Percentiles rank a stretch among this genome's conserved stretches.
phyloP scores from a whole-genome alignment of 2,113 vertebrate genomes.

The Phrynocephalus versicolor region DNA sequence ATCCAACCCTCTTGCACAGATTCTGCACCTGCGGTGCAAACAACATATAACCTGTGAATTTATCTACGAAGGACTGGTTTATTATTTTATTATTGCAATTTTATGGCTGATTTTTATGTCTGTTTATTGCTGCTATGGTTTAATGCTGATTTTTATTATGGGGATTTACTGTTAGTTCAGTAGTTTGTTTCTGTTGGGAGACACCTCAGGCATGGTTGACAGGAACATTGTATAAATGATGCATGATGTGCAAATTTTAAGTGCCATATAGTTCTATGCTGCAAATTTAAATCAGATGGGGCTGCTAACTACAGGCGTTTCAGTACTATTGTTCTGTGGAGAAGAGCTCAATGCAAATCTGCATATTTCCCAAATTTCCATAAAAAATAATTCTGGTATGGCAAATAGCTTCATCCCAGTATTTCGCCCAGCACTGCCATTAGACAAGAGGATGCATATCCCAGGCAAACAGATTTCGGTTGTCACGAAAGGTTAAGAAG shows the following conservation, averaged over 20 bases:
- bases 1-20: no score
- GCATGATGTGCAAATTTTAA: neutral
- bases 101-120: neutral
- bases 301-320: neutral
- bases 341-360: neutral
- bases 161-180: neutral
- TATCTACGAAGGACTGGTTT: neutral
- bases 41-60: neutral
- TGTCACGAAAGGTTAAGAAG: neutral
- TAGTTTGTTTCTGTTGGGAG: neutral
- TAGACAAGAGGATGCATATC: neutral
- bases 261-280: neutral
- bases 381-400: neutral
- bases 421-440: neutral
- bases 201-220: neutral
- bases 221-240: neutral
- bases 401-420: neutral
- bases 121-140: neutral
- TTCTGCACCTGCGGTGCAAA: neutral
- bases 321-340: neutral
- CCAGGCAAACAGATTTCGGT: neutral
- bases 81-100: neutral
- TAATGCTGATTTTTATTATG: slow-evolving; percentile 2
- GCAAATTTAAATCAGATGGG: neutral
- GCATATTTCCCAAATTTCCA: neutral